A percentile compares a stretch with the other conserved stretches of the same genome.
Conservation (phyloP, 2,113 vertebrate genomes). For the Tichodroma muraria region DNA sequence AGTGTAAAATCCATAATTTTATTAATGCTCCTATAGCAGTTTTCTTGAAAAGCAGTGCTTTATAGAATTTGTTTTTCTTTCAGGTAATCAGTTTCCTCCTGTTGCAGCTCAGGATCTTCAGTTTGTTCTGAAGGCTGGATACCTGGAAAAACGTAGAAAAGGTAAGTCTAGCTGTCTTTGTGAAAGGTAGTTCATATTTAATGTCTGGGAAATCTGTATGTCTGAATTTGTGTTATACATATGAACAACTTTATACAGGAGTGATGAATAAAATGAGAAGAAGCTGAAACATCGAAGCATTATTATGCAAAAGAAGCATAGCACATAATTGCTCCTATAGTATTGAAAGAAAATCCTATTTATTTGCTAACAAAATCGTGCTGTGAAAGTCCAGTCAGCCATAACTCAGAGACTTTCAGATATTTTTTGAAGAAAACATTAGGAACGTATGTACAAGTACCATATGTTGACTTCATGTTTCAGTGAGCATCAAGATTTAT, state of each 20-base stretch:
- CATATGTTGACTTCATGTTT: constrained; percentile 55
- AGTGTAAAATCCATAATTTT: background rate
- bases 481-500: constrained; percentile 56
- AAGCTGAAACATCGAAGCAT: background rate
- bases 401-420: background rate
- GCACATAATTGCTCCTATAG: background rate
- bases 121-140: constrained; percentile 85
- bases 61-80: background rate
- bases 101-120: constrained; percentile 88
- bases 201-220: background rate
- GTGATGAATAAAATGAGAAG: background rate
- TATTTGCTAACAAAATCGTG: background rate
- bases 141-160: constrained; percentile 96
- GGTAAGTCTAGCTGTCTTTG: constrained; percentile 57
- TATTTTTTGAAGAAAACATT: constrained; percentile 41
- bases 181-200: background rate
- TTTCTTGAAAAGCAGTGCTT: background rate
- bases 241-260: background rate
- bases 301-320: background rate
- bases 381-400: background rate
- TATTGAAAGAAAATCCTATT: background rate
- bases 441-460: constrained; percentile 3
- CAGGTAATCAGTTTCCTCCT: constrained; percentile 84
- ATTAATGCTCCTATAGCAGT: background rate
- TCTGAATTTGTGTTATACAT: background rate